These are phyloP conservation scores for Pagrus major DNA, from an alignment of 2,113 vertebrate species.

Conservation along the genomic window DNA sequence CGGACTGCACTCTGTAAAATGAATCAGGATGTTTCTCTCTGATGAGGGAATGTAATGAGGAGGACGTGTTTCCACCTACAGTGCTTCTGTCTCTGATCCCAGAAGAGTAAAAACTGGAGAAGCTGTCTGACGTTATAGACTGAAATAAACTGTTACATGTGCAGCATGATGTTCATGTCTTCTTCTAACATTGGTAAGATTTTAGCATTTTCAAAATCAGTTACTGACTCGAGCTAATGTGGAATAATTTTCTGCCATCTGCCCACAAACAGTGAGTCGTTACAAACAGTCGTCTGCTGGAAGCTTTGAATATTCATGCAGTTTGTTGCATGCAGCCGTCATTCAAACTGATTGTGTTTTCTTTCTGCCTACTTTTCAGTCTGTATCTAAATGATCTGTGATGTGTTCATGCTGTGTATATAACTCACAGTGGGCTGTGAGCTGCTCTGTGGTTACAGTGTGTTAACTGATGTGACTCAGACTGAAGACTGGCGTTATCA, in stretches of 20 bases:
- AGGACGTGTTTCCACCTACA: background rate
- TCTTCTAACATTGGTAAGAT: too few relatives aligned
- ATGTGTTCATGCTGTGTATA: background rate
- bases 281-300: slow-evolving; percentile 7
- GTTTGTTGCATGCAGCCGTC: background rate
- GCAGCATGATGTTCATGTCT: background rate
- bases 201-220: background rate
- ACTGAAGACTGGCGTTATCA: background rate
- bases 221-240: slow-evolving; percentile 16
- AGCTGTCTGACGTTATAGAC: background rate
- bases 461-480: background rate
- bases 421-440: background rate
- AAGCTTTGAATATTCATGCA: slow-evolving; percentile 26
- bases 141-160: background rate
- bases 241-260: slow-evolving; percentile 26
- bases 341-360: background rate
- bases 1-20: slow-evolving; percentile 15
- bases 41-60: slow-evolving; percentile 19
- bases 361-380: background rate
- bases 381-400: background rate
- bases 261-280: slow-evolving; percentile 8
- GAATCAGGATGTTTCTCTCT: slow-evolving; percentile 7
- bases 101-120: background rate
- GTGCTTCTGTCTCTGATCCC: background rate
- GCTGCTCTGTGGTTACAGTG: background rate